Percentiles rank a stretch among this genome's conserved stretches.
Evolutionary conservation across 2,797 vertebrate genomes (phyloP).

Genomic region (Smutsia temminckii): DNA sequence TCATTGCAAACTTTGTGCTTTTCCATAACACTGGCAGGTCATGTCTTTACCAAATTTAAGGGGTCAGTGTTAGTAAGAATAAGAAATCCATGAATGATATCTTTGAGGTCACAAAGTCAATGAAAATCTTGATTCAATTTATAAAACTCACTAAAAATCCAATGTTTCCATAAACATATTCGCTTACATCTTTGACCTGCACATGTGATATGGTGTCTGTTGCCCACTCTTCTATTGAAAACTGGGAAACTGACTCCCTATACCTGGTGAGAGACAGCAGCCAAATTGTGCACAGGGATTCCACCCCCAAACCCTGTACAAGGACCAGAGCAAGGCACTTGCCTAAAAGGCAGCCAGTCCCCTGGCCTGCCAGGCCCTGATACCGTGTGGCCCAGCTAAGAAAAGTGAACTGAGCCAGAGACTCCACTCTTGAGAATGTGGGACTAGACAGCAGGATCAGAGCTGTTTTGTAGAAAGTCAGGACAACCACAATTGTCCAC

Average conservation of each 20-base stretch:
- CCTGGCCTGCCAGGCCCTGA: background rate
- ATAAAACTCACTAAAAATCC: background rate
- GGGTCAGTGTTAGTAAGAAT: background rate
- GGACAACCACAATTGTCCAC: background rate
- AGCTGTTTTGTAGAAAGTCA: background rate
- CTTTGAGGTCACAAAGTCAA: background rate
- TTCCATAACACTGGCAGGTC: background rate
- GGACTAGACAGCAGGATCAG: background rate
- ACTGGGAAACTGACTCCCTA: background rate
- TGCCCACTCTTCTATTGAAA: background rate
- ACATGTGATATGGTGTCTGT: background rate
- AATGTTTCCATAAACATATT: background rate
- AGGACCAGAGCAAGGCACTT: background rate
- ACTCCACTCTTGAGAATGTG: background rate
- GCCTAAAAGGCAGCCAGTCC: background rate
- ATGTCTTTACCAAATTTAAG: background rate
- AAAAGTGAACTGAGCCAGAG: background rate
- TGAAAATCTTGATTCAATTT: constrained; percentile 1
- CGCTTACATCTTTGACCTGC: background rate
- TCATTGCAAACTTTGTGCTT: background rate
- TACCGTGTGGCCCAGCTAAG: background rate
- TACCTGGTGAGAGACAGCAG: background rate
- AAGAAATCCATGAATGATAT: background rate
- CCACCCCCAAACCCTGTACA: background rate
- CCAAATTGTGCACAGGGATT: background rate